These are phyloP conservation scores for Stichodactyla mertensii DNA, from an alignment of 64 coral and sea anemone genomes.

Conservation along the genomic window DNA sequence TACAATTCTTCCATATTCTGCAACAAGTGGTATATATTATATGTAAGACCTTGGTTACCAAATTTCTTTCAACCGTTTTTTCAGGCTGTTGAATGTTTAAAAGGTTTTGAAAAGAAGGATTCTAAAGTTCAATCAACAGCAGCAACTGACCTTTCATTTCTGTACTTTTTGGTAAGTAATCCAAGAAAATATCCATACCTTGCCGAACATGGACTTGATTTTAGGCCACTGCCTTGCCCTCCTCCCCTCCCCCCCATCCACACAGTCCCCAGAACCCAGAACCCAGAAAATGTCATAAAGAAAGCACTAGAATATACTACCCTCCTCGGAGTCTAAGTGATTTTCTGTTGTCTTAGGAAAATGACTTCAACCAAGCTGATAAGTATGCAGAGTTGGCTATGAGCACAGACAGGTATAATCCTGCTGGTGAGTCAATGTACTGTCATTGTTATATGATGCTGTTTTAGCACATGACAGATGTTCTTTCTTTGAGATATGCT, in stretches of 20 bases:
- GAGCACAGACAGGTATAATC: conserved; percentile 91
- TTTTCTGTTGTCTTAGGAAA: conserved; percentile 47
- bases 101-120: conserved; percentile 99
- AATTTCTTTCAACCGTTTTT: background rate
- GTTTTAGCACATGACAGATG: too few relatives aligned
- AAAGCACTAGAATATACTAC: too few relatives aligned
- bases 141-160: conserved; percentile 89
- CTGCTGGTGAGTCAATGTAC: conserved; percentile 48
- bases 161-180: conserved; percentile 89
- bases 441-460: background rate
- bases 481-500: too few relatives aligned
- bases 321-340: too few relatives aligned
- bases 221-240: too few relatives aligned
- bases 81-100: conserved; percentile 90
- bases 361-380: conserved; percentile 85
- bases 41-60: too few relatives aligned
- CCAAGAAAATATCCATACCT: background rate
- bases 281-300: too few relatives aligned
- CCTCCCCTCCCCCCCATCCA: too few relatives aligned
- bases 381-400: conserved; percentile 98
- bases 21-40: too few relatives aligned
- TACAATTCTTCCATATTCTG: too few relatives aligned
- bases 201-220: too few relatives aligned
- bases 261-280: too few relatives aligned
- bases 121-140: conserved; percentile 97